Evolutionary conservation across 2,888 invertebrate genomes (phyloP).

Genomic region (Cosmopolites sordidus): DNA sequence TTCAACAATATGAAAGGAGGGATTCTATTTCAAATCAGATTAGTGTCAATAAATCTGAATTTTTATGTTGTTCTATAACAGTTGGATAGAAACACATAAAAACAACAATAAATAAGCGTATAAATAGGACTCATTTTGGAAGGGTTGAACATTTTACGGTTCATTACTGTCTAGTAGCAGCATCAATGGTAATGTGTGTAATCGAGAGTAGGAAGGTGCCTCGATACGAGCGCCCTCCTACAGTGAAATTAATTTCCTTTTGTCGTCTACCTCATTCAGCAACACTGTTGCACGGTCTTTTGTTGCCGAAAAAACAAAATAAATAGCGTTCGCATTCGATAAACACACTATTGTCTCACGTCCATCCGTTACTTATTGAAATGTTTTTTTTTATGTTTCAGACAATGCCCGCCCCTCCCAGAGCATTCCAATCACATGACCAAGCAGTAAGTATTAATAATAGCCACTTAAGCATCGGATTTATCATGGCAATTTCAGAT

Average conservation of each 20-base stretch:
- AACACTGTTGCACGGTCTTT: slow-evolving; percentile 16
- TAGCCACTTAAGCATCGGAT: slow-evolving; percentile 16
- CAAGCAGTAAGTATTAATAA: slow-evolving; percentile 30
- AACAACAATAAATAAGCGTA: no score
- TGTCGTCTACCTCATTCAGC: slow-evolving; percentile 2
- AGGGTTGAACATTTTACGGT: no score
- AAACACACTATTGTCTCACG: slow-evolving; percentile 14
- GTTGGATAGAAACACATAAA: no score
- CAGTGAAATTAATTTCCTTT: background rate
- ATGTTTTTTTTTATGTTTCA: slow-evolving; percentile 29
- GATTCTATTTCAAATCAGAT: no score
- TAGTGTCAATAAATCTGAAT: no score
- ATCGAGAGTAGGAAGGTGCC: no score
- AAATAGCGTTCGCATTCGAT: slow-evolving; percentile 5
- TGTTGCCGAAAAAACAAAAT: slow-evolving; percentile 20
- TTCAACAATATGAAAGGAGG: no score
- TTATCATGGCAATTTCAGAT: slow-evolving; percentile 27
- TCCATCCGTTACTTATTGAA: slow-evolving; percentile 21
- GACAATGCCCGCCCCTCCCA: slow-evolving; percentile 29
- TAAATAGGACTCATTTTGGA: no score
- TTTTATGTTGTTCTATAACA: no score
- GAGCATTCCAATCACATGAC: slow-evolving; percentile 27
- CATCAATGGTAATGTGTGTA: no score
- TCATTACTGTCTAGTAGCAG: no score
- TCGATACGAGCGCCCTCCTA: background rate